Percentiles rank a stretch among this genome's conserved stretches.
phyloP scores from a whole-genome alignment of 2,113 vertebrate genomes.

The Ophthalmolycus amberensis region DNA sequence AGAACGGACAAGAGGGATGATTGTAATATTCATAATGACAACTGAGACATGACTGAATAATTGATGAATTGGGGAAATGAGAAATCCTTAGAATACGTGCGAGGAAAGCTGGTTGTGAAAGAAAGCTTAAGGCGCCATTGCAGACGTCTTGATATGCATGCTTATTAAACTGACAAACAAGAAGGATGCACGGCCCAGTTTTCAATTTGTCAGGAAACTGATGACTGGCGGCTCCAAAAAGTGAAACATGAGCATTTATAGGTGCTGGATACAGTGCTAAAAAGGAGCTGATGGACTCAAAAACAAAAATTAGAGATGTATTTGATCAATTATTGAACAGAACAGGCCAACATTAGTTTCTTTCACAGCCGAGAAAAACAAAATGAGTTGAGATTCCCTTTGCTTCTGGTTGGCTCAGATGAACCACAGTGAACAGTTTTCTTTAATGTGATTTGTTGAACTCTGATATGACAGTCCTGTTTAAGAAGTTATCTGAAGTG shows the following conservation, averaged over 20 bases:
- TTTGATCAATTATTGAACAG: not conserved
- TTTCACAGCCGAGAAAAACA: not conserved
- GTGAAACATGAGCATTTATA: not conserved
- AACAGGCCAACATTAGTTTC: not conserved
- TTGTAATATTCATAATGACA: slow-evolving; percentile 54
- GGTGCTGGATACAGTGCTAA: not conserved
- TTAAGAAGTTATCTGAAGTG: not conserved
- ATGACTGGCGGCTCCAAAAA: slow-evolving; percentile 18
- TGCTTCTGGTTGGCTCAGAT: not conserved
- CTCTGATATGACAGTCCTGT: too few species aligned
- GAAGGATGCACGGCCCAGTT: slow-evolving; percentile 33
- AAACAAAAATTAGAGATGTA: not conserved
- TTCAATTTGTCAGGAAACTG: slow-evolving; percentile 30
- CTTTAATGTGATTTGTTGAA: too few species aligned
- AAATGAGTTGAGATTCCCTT: not conserved
- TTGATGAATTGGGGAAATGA: slow-evolving; percentile 68
- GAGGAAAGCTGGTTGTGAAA: slow-evolving; percentile 1
- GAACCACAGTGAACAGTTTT: not conserved
- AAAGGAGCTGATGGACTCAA: not conserved
- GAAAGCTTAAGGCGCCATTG: slow-evolving; percentile 1
- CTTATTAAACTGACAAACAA: slow-evolving; percentile 69
- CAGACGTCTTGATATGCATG: slow-evolving; percentile 33
- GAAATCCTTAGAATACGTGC: slow-evolving; percentile 24
- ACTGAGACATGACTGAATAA: slow-evolving; percentile 63
- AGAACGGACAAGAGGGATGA: slow-evolving; percentile 30